phyloP scores from a whole-genome alignment of 64 coral and sea anemone species.

The Astreopora myriophthalma region DNA sequence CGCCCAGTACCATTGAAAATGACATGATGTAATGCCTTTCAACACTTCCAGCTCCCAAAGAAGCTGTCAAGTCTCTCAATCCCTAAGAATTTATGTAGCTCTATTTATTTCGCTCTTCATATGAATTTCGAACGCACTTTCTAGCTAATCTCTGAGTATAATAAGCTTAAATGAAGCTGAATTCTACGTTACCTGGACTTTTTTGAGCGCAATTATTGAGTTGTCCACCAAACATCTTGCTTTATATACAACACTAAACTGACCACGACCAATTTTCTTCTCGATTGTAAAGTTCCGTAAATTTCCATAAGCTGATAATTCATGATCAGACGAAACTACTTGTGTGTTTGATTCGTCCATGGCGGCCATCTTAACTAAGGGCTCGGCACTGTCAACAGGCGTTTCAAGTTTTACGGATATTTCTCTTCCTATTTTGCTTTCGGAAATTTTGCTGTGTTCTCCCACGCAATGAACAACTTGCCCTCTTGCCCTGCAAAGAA shows the following conservation, averaged over 20 bases:
- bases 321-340: neutral
- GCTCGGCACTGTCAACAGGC: too few species aligned
- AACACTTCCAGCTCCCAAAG: too few species aligned
- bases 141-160: too few species aligned
- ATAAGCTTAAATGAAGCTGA: neutral
- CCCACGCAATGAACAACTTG: too few species aligned
- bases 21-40: too few species aligned
- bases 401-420: neutral
- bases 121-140: too few species aligned
- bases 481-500: neutral
- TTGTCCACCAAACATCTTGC: conserved; percentile 72
- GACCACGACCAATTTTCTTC: conserved; percentile 97
- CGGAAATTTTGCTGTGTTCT: neutral
- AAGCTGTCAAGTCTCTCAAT: too few species aligned
- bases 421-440: neutral
- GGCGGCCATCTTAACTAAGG: conserved; percentile 20
- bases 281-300: conserved; percentile 81
- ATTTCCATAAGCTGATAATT: neutral
- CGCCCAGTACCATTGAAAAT: too few species aligned
- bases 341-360: conserved; percentile 7
- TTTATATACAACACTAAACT: conserved; percentile 97
- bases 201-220: conserved; percentile 86
- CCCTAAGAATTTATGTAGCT: too few species aligned
- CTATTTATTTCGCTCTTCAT: too few species aligned
- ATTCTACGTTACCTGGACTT: conserved; percentile 88